Evolutionary conservation across 2,113 vertebrate species (phyloP), one percentile per base, ranked within the genome.

Genomic region (Seriola aureovittata): DNA sequence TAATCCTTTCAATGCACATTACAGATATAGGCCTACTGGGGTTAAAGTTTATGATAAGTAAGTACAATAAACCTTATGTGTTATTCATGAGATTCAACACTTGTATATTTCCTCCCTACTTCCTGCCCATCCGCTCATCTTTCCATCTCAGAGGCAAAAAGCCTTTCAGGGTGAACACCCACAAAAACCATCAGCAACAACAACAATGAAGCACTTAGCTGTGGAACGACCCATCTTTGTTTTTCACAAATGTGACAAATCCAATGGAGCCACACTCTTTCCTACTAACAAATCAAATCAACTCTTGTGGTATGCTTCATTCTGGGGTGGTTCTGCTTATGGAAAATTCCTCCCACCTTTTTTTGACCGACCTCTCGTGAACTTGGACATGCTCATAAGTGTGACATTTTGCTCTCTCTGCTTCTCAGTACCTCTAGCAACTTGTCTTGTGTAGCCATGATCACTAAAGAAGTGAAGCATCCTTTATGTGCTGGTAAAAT

Each of bases 71-170:
- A 73, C 21, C 87, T 92, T 87, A 91, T 94, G 82, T 75, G 84
- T 93, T 94, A 94, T 94, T 94, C 86, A 94, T 93, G 57, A 87
- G 84, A 88, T 90, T 85, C 91, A 92, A 94, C 91, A 92, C 89
- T 90, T 91, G 81, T 88, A 80, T 88, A 44, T 85, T 88, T 77
- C 83, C 74, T 80, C 57, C 11, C 79, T 78, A 63, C 92, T 90
- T 92, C 88, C 90, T 93, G 89, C 74, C 83, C 67, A 80, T 82
- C 75, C 6, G 21, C 89, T 89, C 79, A 84, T 92, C 81, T 93
- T 93, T 93, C 93, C 94, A 94, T 94, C 84, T 93, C 85, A 89
- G 90, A 84, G 78, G 84, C 81, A 92, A 90, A 93, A 85, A 93
- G 93, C 90, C 88, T 93, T 87, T 92, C 90, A 90, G 92, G 92